Percentiles rank a stretch among this genome's conserved stretches.
Evolutionary conservation across 2,888 invertebrate genomes (phyloP).

Genomic region (Hybos culiciformis): DNA sequence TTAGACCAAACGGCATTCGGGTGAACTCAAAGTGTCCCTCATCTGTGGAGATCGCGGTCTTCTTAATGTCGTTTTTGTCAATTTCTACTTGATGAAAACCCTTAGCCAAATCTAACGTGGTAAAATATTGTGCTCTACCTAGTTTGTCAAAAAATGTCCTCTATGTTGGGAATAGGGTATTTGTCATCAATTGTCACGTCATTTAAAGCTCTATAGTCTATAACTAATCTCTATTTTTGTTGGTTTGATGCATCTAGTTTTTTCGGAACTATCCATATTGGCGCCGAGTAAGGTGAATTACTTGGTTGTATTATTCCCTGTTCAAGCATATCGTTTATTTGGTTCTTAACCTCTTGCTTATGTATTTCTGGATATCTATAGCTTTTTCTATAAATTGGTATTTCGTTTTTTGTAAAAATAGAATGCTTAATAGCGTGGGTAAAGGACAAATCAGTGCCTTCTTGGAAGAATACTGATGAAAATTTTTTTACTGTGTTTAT

Average conservation of each 20-base stretch:
- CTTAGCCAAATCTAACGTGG: conserved; percentile 17
- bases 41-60: conserved; percentile 1
- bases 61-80: conserved; percentile 1
- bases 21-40: conserved; percentile 10
- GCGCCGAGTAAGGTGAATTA: conserved; percentile 8
- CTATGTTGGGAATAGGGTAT: conserved; percentile 1
- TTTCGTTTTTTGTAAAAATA: conserved; percentile 2
- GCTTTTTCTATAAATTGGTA: conserved; percentile 8
- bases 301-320: conserved; percentile 7
- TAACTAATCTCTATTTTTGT: too few relatives aligned
- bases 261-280: conserved; percentile 10
- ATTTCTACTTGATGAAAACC: conserved; percentile 21
- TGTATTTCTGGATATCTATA: conserved; percentile 12
- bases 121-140: conserved; percentile 18
- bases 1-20: conserved; percentile 11
- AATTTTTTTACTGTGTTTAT: background rate
- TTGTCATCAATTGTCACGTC: too few relatives aligned
- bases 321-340: conserved; percentile 21
- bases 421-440: conserved; percentile 2
- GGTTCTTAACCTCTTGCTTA: conserved; percentile 11
- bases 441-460: background rate
- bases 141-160: conserved; percentile 18
- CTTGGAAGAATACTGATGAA: background rate
- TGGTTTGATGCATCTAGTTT: too few relatives aligned
- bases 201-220: too few relatives aligned